Percentiles rank a stretch among this genome's conserved stretches.
These are phyloP conservation scores for Aphelenchoides bicaudatus DNA, from an alignment of 2,888 invertebrate genomes.

Conservation along the genomic window DNA sequence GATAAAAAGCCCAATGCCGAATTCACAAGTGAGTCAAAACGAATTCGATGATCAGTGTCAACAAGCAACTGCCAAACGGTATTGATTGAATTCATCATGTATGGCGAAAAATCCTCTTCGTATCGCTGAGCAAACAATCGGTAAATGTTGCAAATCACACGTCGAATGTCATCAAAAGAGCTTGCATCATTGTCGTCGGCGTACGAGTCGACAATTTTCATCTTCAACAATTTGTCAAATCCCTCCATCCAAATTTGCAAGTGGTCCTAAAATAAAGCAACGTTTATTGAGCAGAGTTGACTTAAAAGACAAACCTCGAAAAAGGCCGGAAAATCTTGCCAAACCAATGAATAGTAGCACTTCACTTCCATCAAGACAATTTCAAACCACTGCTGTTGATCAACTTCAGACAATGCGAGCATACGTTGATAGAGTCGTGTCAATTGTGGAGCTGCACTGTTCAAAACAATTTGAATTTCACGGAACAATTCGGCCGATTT, in stretches of 20 bases:
- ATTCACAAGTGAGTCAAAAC: slow-evolving; percentile 70
- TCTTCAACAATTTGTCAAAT: slow-evolving; percentile 75
- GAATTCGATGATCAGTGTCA: slow-evolving; percentile 37
- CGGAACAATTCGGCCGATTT: slow-evolving; percentile 90
- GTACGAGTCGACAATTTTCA: slow-evolving; percentile 31
- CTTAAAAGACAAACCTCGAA: slow-evolving; percentile 73
- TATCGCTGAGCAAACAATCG: slow-evolving; percentile 91
- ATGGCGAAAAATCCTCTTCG: slow-evolving; percentile 88
- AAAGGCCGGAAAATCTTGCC: slow-evolving; percentile 95
- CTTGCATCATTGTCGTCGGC: slow-evolving; percentile 46
- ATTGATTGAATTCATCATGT: slow-evolving; percentile 85
- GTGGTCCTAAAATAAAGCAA: slow-evolving; percentile 79
- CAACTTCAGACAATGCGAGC: slow-evolving; percentile 29
- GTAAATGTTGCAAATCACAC: slow-evolving; percentile 89
- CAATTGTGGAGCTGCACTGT: slow-evolving; percentile 81
- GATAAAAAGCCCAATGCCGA: slow-evolving; percentile 91
- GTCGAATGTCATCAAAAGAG: slow-evolving; percentile 43
- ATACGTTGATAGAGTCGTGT: slow-evolving; percentile 82
- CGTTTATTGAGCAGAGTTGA: background rate
- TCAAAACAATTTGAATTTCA: slow-evolving; percentile 92
- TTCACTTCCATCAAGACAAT: slow-evolving; percentile 65
- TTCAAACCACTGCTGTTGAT: slow-evolving; percentile 33
- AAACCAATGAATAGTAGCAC: slow-evolving; percentile 93
- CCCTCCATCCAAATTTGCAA: slow-evolving; percentile 91
- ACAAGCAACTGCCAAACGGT: slow-evolving; percentile 87